Base-by-base conservation (phyloP, 2,797 vertebrate species). In the Brachymystax lenok region DNA sequence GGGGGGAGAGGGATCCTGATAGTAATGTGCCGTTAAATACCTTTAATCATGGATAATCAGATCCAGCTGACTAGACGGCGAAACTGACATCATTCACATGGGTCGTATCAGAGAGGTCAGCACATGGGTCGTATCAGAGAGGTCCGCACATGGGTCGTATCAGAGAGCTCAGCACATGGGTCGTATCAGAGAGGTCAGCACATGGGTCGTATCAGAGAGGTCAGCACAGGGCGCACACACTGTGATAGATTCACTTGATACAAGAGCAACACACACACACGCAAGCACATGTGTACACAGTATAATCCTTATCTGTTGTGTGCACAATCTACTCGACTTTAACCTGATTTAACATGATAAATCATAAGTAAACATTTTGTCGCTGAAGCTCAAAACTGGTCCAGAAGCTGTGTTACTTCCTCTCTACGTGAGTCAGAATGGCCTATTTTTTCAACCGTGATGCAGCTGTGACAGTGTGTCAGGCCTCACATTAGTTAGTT, bases 11-110 rank as follows among this genome's bases (percentile, higher is more conserved):
- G 64, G 40, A 64, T 63, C 40, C 24, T 69, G 77, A 59, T 50
- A 28, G 72, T 24, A 33, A 69, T 79, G 76, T 81, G 73, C 73
- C 4, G 33, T 59, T 75, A 81, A 79, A 77, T 74, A 46, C 40
- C 40, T 46, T 69, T 78, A 63, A 78, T 30, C 52, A 74, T 69
- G 72, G 64, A 74, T 78, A 72, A 69, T 27, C 66, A 54, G 17
- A 74, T 69, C 61, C 35, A 46, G 30, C 63, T 78, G 77, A 54
- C 75, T 71, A 64, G 69, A 71, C 10, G 17, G 12, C 30, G 13
- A 46, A 50, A 73, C 61, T 77, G 76, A 73, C 61, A 51, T 50
- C 24, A 24, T 64, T 71, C 75, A 74, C 24, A 63, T 61, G 69
- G 75, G 76, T 75, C 21, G 56, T 67, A 35, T 71, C 13, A 52